phyloP scores from a whole-genome alignment of 2,113 vertebrate genomes.

The Numida meleagris region DNA sequence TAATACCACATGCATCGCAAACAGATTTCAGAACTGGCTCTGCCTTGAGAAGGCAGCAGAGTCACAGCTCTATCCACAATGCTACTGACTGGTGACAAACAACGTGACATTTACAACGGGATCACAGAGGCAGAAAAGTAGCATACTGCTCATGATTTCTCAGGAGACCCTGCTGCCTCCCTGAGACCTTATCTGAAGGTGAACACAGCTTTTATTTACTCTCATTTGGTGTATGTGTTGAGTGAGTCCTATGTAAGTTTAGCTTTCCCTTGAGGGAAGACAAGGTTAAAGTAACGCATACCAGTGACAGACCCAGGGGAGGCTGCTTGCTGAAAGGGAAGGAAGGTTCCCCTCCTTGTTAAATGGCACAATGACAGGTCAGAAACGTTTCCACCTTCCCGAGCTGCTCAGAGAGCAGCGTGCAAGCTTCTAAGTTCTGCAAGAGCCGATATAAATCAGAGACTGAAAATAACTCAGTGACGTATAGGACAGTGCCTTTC shows the following conservation, averaged over 20 bases:
- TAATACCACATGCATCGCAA: constrained; percentile 59
- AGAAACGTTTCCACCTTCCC: background rate
- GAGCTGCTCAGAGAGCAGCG: background rate
- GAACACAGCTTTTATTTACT: background rate
- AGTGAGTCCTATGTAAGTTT: background rate
- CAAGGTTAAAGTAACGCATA: background rate
- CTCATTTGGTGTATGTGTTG: background rate
- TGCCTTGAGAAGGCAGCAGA: background rate
- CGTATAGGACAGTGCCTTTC: background rate
- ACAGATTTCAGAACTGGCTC: constrained; percentile 13
- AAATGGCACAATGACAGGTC: background rate
- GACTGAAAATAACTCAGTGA: background rate
- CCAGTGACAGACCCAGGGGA: background rate
- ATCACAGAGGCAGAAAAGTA: background rate
- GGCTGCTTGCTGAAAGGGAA: background rate
- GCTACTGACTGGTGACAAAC: background rate
- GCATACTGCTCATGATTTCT: background rate
- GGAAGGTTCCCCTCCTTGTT: background rate
- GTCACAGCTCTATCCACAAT: background rate
- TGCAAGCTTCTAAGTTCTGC: background rate
- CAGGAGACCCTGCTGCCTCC: background rate
- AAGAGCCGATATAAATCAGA: background rate
- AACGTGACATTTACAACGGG: constrained; percentile 35
- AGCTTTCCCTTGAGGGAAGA: background rate
- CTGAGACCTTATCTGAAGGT: background rate